Conservation (phyloP, 2,113 vertebrate species). For the Upupa epops region DNA sequence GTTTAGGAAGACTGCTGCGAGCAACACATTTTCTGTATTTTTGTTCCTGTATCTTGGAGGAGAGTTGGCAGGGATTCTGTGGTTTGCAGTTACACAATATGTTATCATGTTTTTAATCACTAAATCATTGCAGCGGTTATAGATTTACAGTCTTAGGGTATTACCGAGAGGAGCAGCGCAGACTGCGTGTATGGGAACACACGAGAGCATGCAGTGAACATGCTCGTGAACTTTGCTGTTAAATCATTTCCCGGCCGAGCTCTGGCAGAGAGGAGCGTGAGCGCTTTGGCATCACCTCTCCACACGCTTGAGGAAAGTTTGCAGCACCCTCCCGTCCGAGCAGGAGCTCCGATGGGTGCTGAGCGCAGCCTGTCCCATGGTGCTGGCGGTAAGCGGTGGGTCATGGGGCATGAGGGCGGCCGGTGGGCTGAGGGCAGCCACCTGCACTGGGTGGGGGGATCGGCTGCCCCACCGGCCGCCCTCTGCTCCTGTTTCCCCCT, state of each 20-base stretch:
- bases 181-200: constrained; percentile 19
- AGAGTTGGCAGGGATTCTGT: constrained; percentile 85
- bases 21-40: constrained; percentile 75
- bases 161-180: constrained; percentile 63
- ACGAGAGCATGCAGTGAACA: constrained; percentile 51
- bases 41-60: constrained; percentile 79
- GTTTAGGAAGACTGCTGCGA: constrained; percentile 73
- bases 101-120: constrained; percentile 91
- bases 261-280: constrained; percentile 4
- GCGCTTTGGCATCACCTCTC: constrained; percentile 20
- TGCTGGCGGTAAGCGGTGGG: constrained; percentile 36
- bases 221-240: constrained; percentile 68
- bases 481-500: constrained; percentile 64
- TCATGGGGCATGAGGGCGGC: background rate
- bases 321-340: constrained; percentile 19
- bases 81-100: constrained; percentile 91
- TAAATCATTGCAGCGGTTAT: constrained; percentile 88
- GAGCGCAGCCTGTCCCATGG: background rate
- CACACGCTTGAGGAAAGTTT: constrained; percentile 43
- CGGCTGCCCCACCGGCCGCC: background rate
- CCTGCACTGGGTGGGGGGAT: background rate
- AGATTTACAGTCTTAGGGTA: constrained; percentile 86
- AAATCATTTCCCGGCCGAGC: constrained; percentile 33
- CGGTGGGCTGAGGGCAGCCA: background rate
- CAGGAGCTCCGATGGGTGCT: constrained; percentile 56